Percentiles rank a stretch among this genome's conserved stretches.
phyloP scores from a whole-genome alignment of 2,888 invertebrate genomes.

The Meteorus cinctellus region DNA sequence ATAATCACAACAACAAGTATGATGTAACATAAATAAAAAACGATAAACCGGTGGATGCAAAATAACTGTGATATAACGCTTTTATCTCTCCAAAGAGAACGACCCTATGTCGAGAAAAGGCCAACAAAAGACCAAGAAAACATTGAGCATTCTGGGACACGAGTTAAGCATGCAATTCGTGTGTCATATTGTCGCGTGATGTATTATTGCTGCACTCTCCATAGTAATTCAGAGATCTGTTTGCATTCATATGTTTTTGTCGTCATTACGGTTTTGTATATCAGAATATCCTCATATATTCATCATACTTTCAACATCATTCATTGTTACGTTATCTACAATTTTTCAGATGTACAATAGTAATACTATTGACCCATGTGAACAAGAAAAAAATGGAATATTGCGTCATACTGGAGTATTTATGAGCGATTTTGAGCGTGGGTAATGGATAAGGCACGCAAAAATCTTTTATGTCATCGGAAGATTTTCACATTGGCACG shows the following conservation, averaged over 20 bases:
- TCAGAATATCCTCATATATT: background rate
- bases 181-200: slow-evolving; percentile 61
- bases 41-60: slow-evolving; percentile 30
- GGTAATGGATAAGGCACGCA: background rate
- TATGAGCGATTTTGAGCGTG: background rate
- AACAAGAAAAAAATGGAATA: background rate
- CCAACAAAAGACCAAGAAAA: slow-evolving; percentile 67
- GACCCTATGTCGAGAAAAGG: slow-evolving; percentile 52
- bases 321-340: background rate
- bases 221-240: background rate
- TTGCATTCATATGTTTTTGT: background rate
- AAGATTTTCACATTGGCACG: too few relatives aligned
- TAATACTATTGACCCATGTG: background rate
- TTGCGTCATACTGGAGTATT: background rate
- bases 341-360: background rate
- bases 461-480: background rate
- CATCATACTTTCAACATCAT: background rate
- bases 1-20: slow-evolving; percentile 4
- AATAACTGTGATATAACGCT: slow-evolving; percentile 33
- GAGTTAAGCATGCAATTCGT: slow-evolving; percentile 72
- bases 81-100: slow-evolving; percentile 57
- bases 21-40: slow-evolving; percentile 19
- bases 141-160: slow-evolving; percentile 73
- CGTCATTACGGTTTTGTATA: slow-evolving; percentile 14
- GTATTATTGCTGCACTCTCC: slow-evolving; percentile 40